Evolutionary conservation across 2,113 vertebrate genomes (phyloP).

Genomic region (Plecturocebus donacophilus): DNA sequence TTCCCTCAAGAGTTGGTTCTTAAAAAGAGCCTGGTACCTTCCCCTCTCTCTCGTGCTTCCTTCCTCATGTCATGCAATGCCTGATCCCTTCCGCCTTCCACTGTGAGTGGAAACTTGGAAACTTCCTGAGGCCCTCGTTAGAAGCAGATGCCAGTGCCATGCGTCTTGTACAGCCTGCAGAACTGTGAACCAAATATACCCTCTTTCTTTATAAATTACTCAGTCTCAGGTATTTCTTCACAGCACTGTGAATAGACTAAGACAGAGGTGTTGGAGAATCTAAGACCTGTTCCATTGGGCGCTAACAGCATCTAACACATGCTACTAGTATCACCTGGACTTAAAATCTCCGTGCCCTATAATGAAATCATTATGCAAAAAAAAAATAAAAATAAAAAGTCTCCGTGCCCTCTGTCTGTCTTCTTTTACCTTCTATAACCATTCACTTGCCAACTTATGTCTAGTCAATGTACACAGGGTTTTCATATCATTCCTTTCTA

Average conservation of each 20-base stretch:
- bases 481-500: background rate
- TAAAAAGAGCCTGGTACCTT: no score
- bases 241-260: background rate
- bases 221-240: background rate
- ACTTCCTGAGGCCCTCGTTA: background rate
- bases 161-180: background rate
- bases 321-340: background rate
- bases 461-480: background rate
- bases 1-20: no score
- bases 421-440: background rate
- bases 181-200: background rate
- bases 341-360: background rate
- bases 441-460: background rate
- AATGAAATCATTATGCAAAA: no score
- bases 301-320: background rate
- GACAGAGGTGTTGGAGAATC: background rate
- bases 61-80: background rate
- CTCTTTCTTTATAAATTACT: background rate
- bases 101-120: background rate
- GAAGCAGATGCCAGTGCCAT: background rate
- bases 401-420: background rate
- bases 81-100: background rate
- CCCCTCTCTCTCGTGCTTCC: background rate
- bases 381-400: no score
- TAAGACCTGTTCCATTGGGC: background rate